These are phyloP conservation scores for Astyanax mexicanus DNA, from an alignment of 2,797 vertebrate species.

Conservation along the genomic window DNA sequence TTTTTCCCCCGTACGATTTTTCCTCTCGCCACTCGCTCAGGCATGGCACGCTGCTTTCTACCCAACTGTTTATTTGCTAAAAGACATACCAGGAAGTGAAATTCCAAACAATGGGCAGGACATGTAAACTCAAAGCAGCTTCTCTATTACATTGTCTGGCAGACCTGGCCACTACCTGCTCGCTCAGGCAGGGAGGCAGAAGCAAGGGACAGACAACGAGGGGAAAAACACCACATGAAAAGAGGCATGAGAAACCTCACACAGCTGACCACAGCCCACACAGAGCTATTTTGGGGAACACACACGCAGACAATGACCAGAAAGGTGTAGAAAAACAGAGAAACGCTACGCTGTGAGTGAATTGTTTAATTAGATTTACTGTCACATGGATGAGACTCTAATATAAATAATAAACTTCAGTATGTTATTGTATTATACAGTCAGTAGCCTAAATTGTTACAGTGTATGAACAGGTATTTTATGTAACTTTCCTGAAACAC, in stretches of 20 bases:
- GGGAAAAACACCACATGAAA: conserved; percentile 57
- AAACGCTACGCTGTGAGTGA: neutral
- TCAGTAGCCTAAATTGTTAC: no score
- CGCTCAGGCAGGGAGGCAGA: conserved; percentile 22
- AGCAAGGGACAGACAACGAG: conserved; percentile 7
- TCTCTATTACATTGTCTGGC: conserved; percentile 45
- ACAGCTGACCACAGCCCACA: neutral
- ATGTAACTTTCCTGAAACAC: no score
- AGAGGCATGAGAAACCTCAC: conserved; percentile 36
- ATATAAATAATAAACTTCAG: no score
- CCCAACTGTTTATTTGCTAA: conserved; percentile 76
- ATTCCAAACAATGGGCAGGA: conserved; percentile 73
- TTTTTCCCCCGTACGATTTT: conserved; percentile 54
- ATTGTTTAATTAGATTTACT: neutral
- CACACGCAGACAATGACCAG: neutral
- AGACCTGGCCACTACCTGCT: conserved; percentile 58
- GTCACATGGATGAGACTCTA: neutral
- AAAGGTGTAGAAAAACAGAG: neutral
- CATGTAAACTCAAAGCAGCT: conserved; percentile 68
- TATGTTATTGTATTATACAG: no score
- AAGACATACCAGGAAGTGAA: conserved; percentile 73
- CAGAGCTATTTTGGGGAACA: neutral
- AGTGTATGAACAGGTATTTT: no score
- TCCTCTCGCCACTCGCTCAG: conserved; percentile 59
- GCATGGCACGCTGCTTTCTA: conserved; percentile 59